A percentile compares a stretch with the other conserved stretches of the same genome.
Conservation (phyloP, 2,113 vertebrate genomes). For the rat (Rattus norvegicus) region DNA sequence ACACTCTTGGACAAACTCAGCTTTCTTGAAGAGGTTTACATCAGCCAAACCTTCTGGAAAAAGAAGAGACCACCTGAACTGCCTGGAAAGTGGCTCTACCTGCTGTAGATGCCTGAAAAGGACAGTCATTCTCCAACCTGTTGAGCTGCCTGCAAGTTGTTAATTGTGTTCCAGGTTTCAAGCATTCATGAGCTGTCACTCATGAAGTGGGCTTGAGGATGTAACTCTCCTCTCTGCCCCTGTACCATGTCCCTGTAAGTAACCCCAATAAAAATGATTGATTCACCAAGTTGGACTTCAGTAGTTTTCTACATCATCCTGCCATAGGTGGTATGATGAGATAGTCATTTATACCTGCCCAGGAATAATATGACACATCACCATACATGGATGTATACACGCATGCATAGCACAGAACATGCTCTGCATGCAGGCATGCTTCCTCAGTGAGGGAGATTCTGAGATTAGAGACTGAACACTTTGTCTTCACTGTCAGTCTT, state of each 20-base stretch:
- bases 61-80: not conserved
- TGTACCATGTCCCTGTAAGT: not conserved
- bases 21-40: not conserved
- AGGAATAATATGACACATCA: not conserved
- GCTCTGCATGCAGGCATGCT: not conserved
- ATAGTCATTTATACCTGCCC: not conserved
- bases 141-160: not conserved
- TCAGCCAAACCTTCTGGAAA: not conserved
- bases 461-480: not conserved
- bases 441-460: not conserved
- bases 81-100: no score
- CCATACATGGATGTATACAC: accelerated
- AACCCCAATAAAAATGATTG: not conserved
- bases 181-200: not conserved
- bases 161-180: not conserved
- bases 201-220: not conserved
- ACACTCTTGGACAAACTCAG: no score
- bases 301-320: not conserved
- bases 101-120: not conserved
- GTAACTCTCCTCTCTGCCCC: not conserved
- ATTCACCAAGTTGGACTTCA: not conserved
- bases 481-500: accelerated
- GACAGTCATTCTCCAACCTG: not conserved
- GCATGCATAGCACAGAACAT: accelerated
- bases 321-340: not conserved